Base-by-base conservation (phyloP, 1,140 invertebrate species). In the Dreissena rostriformis region DNA sequence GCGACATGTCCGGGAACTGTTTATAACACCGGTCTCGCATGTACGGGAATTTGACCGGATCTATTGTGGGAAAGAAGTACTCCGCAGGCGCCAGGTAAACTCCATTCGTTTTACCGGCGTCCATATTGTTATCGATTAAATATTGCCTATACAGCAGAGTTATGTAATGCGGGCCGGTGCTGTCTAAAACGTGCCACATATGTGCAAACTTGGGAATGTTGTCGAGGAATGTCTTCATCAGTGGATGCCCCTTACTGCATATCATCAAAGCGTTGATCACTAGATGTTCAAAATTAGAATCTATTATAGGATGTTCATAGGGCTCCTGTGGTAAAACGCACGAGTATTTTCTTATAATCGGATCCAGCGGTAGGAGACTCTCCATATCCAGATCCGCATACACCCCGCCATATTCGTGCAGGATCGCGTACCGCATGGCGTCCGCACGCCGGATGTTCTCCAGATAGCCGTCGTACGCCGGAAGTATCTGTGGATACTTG, bases 341-440 rank as follows among this genome's bases (percentile, higher is more conserved):
- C 0, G 84, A 79, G 78, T 91, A 90, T 77, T 89, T 89, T 17
- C 67, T 70, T 0, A 82, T 57, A 2, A 90, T 72, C 5, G 87
- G 83, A 17, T 88, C 83, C 2, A 92, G n/a, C 7, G 90, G 81
- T 19, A 71, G 74, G 1, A 92, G 74, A 71, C 87, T 89, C 72
- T 92, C 90, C 86, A 91, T 87, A 67, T 92, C 91, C 67, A 92
- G 65, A 72, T 92, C 91, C 11, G 85, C 90, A 81, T 92, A 92
- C 2, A 92, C 83, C 10, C 91, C 91, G 15, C 91, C 91, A 83
- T 87, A 89, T 70, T 90, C 88, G 75, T 89, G 85, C 51, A 92
- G 82, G 24, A 92, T 82, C 67, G 91, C 86, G 81, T 92, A 92
- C 22, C 91, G 86, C 63, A 90, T 61, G 17, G 89, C 89, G 76